phyloP scores from a whole-genome alignment of 1,140 invertebrate species.

The Temnothorax longispinosus region DNA sequence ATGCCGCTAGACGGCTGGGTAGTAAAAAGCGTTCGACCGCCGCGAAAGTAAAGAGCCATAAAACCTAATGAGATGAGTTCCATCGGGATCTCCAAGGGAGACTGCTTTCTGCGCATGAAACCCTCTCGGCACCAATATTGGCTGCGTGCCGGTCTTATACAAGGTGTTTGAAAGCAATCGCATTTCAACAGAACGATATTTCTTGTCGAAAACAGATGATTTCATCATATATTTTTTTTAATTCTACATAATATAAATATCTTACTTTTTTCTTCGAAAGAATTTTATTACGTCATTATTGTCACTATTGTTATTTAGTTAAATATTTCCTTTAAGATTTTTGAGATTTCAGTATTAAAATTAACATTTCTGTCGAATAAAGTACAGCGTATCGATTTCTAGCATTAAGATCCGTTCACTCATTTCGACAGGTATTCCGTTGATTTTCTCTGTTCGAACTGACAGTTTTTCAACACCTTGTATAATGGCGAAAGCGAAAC shows the following conservation, averaged over 20 bases:
- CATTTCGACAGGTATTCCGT: neutral
- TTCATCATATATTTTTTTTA: neutral
- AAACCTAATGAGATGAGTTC: slow-evolving; percentile 64
- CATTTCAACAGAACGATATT: neutral
- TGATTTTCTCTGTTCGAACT: neutral
- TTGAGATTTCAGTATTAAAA: neutral
- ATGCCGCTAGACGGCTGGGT: slow-evolving; percentile 32
- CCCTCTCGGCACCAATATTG: slow-evolving; percentile 34
- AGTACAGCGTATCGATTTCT: neutral
- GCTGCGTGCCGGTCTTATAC: slow-evolving; percentile 25
- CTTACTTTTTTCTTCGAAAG: neutral
- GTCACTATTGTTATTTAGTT: neutral
- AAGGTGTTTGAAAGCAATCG: slow-evolving; percentile 12
- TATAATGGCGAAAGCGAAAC: slow-evolving; percentile 40
- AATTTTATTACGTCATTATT: neutral
- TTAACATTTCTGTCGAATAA: neutral
- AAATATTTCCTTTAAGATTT: neutral
- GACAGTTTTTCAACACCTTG: slow-evolving; percentile 10
- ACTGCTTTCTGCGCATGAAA: slow-evolving; percentile 15
- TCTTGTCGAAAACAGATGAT: neutral
- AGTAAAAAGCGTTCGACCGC: slow-evolving; percentile 52
- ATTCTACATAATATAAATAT: neutral
- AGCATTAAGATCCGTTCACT: neutral
- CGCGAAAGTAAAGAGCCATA: slow-evolving; percentile 50
- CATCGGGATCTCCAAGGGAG: slow-evolving; percentile 26